Evolutionary conservation across 2,113 vertebrate species (phyloP), one percentile per base, ranked within the genome.

Genomic region (Colius striatus): DNA sequence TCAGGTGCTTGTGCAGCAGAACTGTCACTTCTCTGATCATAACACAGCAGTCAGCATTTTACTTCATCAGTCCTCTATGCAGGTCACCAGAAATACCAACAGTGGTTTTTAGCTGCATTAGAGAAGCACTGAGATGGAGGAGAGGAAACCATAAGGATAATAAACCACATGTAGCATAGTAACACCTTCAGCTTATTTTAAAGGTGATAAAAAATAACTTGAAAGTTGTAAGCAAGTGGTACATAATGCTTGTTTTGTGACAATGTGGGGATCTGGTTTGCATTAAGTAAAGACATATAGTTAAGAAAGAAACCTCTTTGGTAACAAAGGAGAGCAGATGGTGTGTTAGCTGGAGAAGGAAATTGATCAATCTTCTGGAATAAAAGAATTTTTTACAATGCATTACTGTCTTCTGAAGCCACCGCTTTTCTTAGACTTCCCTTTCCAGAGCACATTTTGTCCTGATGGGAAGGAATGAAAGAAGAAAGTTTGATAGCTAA

Each of bases 131-230:
- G 47, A 85, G 41, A 63, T 38, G 26, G 12, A 77, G 61, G 74
- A 89, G 30, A 87, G 60, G 36, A 87, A 92, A 51, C n/a, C 48
- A 36, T 80, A 48, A 77, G 70, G 36, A 66, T 88, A 74, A 73
- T 67, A 90, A 93, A 92, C 38, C 27, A 66, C 68, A 77, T 71
- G 66, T 86, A 93, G 55, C 47, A 36, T 73, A 92, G 76, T 90
- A 90, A 80, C 72, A 71, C 18, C 3, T 88, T 86, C 19, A 43
- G 55, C 23, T 87, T 76, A 82, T 75, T 89, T 95, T 91, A 83
- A 73, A 77, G 43, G 32, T 93, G 75, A 84, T 87, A 57, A 80
- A 89, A 89, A 83, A 55, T 87, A 0, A 70, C 51, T 57, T 91
- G 32, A 73, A 77, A 90, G 22, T 67, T 92, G 43, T 47, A 87